Evolutionary conservation across 2,888 invertebrate species (phyloP).

Genomic region (Pristionchus entomophagus): DNA sequence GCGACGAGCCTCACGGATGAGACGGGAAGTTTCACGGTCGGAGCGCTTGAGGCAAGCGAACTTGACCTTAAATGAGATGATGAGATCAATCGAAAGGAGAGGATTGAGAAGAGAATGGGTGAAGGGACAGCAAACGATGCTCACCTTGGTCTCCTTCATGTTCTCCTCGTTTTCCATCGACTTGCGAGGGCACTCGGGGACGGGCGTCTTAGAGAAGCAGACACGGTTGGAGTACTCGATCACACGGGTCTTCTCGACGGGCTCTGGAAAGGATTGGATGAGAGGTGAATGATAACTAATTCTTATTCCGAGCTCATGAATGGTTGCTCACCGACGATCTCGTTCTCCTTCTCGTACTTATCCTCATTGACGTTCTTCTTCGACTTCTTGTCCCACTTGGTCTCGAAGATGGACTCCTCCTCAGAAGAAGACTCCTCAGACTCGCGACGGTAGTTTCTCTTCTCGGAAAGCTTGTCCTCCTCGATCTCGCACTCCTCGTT

Average conservation of each 20-base stretch:
- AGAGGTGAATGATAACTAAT: not conserved
- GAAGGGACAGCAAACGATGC: no score
- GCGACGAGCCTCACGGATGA: not conserved
- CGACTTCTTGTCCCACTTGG: conserved; percentile 31
- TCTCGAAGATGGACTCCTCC: not conserved
- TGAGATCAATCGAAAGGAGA: no score
- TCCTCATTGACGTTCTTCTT: conserved; percentile 24
- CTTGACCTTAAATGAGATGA: no score
- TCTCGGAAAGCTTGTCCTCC: conserved; percentile 39
- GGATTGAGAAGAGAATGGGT: no score
- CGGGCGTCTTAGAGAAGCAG: conserved; percentile 71
- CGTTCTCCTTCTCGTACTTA: conserved; percentile 5
- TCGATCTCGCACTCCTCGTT: conserved; percentile 43
- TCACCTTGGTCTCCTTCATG: not conserved
- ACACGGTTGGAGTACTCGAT: conserved; percentile 66
- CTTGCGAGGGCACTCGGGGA: conserved; percentile 60
- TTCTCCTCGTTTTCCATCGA: not conserved
- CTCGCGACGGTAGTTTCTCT: conserved; percentile 36
- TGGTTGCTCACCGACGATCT: conserved; percentile 39
- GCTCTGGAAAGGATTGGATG: conserved; percentile 55
- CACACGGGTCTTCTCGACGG: conserved; percentile 62
- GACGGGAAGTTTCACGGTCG: no score
- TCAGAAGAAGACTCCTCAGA: not conserved
- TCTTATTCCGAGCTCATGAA: not conserved
- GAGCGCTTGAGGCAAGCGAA: no score